Percentiles rank a stretch among this genome's conserved stretches.
phyloP scores from a whole-genome alignment of 2,797 vertebrate genomes.

The Falco novaeseelandiae region DNA sequence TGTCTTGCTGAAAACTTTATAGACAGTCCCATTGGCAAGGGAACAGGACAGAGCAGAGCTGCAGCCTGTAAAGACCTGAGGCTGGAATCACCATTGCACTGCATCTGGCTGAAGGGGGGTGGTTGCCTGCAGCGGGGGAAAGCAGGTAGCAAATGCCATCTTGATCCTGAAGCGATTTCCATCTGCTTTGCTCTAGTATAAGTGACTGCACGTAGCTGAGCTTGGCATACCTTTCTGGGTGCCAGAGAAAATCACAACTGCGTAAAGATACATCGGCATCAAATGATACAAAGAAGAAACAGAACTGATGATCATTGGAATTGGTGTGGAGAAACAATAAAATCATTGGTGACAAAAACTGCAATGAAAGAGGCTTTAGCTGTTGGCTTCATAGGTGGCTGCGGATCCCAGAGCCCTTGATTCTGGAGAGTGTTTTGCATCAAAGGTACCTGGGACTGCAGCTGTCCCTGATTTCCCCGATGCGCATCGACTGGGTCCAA shows the following conservation, averaged over 20 bases:
- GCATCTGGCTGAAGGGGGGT: background rate
- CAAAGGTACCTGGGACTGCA: background rate
- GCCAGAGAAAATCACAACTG: background rate
- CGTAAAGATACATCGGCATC: background rate
- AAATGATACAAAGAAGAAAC: background rate
- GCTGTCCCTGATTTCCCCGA: fast-evolving
- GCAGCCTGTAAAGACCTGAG: background rate
- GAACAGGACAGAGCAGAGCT: background rate
- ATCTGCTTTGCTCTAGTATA: background rate
- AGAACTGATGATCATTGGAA: background rate
- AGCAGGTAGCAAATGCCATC: background rate
- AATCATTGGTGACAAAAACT: background rate
- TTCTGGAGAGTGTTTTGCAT: background rate
- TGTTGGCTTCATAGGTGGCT: background rate
- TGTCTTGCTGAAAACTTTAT: background rate
- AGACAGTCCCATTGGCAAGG: background rate
- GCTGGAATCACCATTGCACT: background rate
- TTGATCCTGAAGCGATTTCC: background rate
- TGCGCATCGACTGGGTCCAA: background rate
- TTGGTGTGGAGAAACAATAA: background rate
- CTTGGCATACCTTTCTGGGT: background rate
- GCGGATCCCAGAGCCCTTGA: background rate
- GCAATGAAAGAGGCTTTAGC: background rate
- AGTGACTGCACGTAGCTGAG: background rate
- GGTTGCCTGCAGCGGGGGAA: background rate